Evolutionary conservation across 23 tunicate genomes (phyloP), one percentile per base, ranked within the genome.

Genomic region (Clavelina lepadiformis): DNA sequence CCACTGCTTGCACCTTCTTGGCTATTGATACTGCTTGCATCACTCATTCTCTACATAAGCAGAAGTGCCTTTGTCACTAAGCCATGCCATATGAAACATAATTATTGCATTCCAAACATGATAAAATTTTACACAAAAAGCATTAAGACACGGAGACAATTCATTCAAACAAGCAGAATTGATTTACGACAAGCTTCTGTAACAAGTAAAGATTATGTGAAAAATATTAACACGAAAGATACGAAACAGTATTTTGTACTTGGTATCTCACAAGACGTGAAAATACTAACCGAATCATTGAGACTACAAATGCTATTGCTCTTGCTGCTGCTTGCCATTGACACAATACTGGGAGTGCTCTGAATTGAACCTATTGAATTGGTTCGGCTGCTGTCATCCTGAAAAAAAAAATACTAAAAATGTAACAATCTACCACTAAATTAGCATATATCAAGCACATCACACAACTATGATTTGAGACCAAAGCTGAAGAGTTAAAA

Each of bases 11-110:
- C 69, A 4, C 85, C 95, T 37, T 86, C 95, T 61, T 82, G 91
- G 68, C 91, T 82, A 64, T 82, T 82, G 26, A 72, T 32, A 51
- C 97, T 89, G 74, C 88, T 80, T n/a, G 85, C 28, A 57, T 81
- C 89, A 44, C 97, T 89, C 19, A 72, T 58, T 35, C 46, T 64
- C 86, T 69, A 51, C n/a, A 64, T 24, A 58, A 41, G 32, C 0
- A 52, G 35, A 49, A 50, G 19, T 5, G 27, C 27, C 21, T 64
- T 36, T 64, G 57, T 22, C 26, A 25, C n/a, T n/a, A n/a, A n/a
- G n/a, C n/a, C n/a, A n/a, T n/a, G n/a, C n/a, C n/a, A 44, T 13
- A 44, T 44, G 50, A 13, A 44, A 44, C n/a, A n/a, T n/a, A n/a
- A n/a, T n/a, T n/a, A n/a, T n/a, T n/a, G n/a, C n/a, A n/a, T n/a